Conservation (phyloP, 1,140 invertebrate genomes). For the Drosophila athabasca region DNA sequence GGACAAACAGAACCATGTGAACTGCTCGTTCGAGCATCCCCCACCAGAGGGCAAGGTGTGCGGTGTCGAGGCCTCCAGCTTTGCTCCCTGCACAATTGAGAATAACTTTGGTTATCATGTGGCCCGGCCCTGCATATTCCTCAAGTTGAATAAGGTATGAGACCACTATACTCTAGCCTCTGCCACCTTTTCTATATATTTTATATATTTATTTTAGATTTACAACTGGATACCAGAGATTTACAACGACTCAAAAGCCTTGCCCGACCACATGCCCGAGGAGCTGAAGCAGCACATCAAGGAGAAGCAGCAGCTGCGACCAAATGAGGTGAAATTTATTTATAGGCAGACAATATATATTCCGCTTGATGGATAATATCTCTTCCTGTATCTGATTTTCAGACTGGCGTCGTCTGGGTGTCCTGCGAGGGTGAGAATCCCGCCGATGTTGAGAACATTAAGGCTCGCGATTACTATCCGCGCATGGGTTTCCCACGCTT, state of each 20-base stretch:
- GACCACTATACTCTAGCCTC: no score
- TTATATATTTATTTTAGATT: slow-evolving; percentile 85
- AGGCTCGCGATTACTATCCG: slow-evolving; percentile 91
- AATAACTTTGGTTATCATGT: slow-evolving; percentile 91
- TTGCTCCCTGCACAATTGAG: slow-evolving; percentile 85
- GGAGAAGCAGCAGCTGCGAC: slow-evolving; percentile 77
- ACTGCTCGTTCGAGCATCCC: slow-evolving; percentile 73
- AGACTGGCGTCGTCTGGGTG: slow-evolving; percentile 92
- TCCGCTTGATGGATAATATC: not conserved
- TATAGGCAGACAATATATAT: not conserved
- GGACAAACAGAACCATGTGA: slow-evolving; percentile 75
- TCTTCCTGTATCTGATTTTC: slow-evolving; percentile 46
- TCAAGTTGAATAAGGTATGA: slow-evolving; percentile 90
- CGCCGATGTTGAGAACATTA: slow-evolving; percentile 95
- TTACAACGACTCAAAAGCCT: slow-evolving; percentile 89
- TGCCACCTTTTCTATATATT: no score
- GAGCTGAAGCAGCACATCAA: slow-evolving; percentile 89
- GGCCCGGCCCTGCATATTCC: slow-evolving; percentile 91
- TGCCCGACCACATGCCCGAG: slow-evolving; percentile 89
- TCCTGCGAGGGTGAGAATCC: slow-evolving; percentile 95
- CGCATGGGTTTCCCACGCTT: slow-evolving; percentile 90
- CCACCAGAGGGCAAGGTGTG: slow-evolving; percentile 74
- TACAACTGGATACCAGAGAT: slow-evolving; percentile 91
- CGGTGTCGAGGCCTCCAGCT: slow-evolving; percentile 57
- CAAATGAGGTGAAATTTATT: slow-evolving; percentile 67